Conservation (phyloP, 2,797 vertebrate species). For the Micromesistius poutassou region DNA sequence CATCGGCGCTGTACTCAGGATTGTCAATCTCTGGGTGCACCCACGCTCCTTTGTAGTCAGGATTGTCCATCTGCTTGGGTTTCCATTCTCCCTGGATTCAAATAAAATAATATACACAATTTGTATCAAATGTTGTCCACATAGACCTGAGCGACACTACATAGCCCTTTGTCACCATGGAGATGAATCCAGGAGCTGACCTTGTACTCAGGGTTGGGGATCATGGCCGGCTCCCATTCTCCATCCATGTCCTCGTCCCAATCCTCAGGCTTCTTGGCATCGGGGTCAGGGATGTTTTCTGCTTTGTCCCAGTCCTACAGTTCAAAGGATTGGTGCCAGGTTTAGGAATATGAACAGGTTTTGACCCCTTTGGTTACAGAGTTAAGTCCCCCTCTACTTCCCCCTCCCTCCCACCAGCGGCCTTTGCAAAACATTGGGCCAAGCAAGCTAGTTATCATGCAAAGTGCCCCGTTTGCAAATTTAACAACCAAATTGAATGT, state of each 20-base stretch:
- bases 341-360: background rate
- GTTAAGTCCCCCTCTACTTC: background rate
- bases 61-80: constrained; percentile 78
- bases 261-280: constrained; percentile 91
- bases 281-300: constrained; percentile 92
- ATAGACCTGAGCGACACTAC: background rate
- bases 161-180: background rate
- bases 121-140: background rate
- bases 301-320: constrained; percentile 88
- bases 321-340: background rate
- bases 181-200: constrained; percentile 50
- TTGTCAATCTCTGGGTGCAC: constrained; percentile 84
- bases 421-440: too few relatives aligned
- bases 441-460: too few relatives aligned
- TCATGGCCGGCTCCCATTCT: constrained; percentile 94
- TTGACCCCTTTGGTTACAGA: background rate
- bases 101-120: background rate
- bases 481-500: background rate
- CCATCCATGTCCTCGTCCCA: constrained; percentile 98
- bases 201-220: constrained; percentile 94
- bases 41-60: constrained; percentile 77
- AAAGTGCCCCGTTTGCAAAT: background rate
- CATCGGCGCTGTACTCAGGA: constrained; percentile 74
- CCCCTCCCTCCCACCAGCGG: too few relatives aligned
- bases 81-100: constrained; percentile 76